Evolutionary conservation across 2,797 vertebrate genomes (phyloP), one percentile per base, ranked within the genome.

Genomic region (Sebastes goodei): DNA sequence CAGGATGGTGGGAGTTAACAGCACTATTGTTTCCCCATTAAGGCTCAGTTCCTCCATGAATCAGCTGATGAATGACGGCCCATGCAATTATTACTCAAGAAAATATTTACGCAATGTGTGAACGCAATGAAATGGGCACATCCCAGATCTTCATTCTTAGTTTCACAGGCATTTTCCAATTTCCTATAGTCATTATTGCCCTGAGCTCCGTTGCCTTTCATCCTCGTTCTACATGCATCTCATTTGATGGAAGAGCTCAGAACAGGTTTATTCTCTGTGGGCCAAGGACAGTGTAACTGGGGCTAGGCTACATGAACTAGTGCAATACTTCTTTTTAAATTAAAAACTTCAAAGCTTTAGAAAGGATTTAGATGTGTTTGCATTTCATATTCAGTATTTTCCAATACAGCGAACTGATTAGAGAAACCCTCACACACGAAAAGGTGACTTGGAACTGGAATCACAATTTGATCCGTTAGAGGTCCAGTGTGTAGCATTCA

Each of bases 181-280:
- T 62, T 55, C 10, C 61, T 42, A 2, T 25, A 9, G 25, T 32
- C 29, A 10, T 56, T 73, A 76, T 77, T 53, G 27, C 32, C 2
- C 57, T 35, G 25, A 46, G 25, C 20, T 7, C 10, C 2, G 25
- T 68, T 42, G 63, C 59, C 65, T 57, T 78, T 64, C 10, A 23
- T 52, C 57, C 11, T 25, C 63, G 8, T 27, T 77, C 59, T 74
- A 15, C 35, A n/a, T 69, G 20, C 52, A 60, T 55, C 21, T 38
- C 23, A 29, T 76, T 23, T 65, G 15, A 78, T 59, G 33, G 27
- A 9, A 56, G 49, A 68, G 29, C 71, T 76, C 72, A 82, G 62
- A 67, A 20, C 42, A 29, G 25, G 25, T 81, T 76, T 67, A 57
- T 87, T 75, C 6, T 76, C 42, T 81, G 61, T 52, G 65, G 55